Evolutionary conservation across 1,140 invertebrate genomes (phyloP).

Genomic region (Philotrypesis tridentata): DNA sequence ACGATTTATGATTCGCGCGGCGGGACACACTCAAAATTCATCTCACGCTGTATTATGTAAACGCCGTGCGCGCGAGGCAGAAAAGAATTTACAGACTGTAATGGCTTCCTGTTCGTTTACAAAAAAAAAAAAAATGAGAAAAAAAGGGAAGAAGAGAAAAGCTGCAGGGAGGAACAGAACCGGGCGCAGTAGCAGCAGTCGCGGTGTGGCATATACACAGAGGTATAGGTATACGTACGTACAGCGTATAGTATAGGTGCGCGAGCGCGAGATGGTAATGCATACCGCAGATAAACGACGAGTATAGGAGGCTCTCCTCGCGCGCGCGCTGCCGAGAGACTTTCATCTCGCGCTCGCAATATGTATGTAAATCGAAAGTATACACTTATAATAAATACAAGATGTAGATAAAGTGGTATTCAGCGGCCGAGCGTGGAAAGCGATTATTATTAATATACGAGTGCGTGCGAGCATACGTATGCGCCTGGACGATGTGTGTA

Average conservation of each 20-base stretch:
- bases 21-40: not conserved
- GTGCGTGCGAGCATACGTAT: not conserved
- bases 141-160: too few species aligned
- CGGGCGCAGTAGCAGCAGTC: not conserved
- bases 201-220: not conserved
- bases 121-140: too few species aligned
- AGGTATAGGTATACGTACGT: not conserved
- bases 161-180: slow-evolving; percentile 21
- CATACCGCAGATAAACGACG: slow-evolving; percentile 35
- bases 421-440: slow-evolving; percentile 26
- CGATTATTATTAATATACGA: slow-evolving; percentile 40
- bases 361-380: slow-evolving; percentile 48
- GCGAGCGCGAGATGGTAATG: slow-evolving; percentile 10
- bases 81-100: slow-evolving; percentile 27
- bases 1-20: not conserved
- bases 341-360: slow-evolving; percentile 40
- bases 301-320: not conserved
- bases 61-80: not conserved
- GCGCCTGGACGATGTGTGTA: not conserved
- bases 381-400: slow-evolving; percentile 47
- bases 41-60: not conserved
- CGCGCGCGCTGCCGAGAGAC: slow-evolving; percentile 15
- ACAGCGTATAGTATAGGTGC: not conserved
- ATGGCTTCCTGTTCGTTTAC: slow-evolving; percentile 35
- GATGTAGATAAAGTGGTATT: slow-evolving; percentile 47